Percentiles rank a stretch among this genome's conserved stretches.
Conservation (phyloP, 2,113 vertebrate species). For the Callipepla squamata region DNA sequence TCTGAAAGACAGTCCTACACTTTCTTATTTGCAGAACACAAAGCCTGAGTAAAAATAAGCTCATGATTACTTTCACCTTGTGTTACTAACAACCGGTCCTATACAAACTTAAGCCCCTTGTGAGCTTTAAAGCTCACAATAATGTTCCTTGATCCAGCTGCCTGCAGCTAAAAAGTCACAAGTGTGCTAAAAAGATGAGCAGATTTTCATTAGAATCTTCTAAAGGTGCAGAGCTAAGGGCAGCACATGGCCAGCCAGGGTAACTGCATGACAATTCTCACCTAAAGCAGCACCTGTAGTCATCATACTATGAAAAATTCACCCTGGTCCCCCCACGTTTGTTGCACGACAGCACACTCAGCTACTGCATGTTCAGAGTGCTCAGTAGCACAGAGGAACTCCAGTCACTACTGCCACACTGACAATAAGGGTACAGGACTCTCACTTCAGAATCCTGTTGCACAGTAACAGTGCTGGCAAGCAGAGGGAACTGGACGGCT, state of each 20-base stretch:
- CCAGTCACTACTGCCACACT: background rate
- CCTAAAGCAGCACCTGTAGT: background rate
- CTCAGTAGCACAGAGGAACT: background rate
- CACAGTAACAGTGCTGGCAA: background rate
- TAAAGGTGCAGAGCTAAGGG: background rate
- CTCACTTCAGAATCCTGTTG: background rate
- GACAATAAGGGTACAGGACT: background rate
- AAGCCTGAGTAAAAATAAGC: background rate
- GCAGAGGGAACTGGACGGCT: background rate
- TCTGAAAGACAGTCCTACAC: background rate
- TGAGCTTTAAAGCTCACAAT: background rate
- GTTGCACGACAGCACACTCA: background rate
- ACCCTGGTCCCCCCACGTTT: background rate
- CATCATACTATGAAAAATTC: background rate
- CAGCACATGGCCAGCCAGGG: background rate
- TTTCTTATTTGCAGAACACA: background rate
- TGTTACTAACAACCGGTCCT: background rate
- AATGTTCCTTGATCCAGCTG: background rate
- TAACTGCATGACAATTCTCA: background rate
- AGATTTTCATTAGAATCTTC: background rate
- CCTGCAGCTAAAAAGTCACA: background rate
- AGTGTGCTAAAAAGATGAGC: background rate
- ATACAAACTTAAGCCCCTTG: background rate
- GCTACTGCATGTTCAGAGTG: rapidly evolving
- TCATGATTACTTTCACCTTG: background rate